Conservation (phyloP, 2,113 vertebrate species). For the Anolis sagrei region DNA sequence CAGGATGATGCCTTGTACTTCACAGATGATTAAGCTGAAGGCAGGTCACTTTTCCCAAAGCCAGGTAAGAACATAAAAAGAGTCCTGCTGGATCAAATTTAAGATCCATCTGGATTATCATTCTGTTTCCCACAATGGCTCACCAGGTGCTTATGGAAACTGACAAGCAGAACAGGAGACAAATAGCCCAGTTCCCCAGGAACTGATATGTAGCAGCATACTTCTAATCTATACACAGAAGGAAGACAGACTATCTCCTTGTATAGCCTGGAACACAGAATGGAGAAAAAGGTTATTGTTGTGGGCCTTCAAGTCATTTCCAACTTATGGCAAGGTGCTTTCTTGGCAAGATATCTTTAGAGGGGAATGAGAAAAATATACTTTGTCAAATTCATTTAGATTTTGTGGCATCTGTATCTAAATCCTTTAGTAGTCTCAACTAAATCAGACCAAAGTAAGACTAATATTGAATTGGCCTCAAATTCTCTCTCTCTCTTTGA, state of each 20-base stretch:
- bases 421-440: too few species aligned
- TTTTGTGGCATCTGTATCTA: background rate
- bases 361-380: background rate
- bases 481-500: too few species aligned
- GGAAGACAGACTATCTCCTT: background rate
- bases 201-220: too few species aligned
- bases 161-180: too few species aligned
- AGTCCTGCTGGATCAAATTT: background rate
- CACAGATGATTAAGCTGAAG: background rate
- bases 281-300: background rate
- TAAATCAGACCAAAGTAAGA: too few species aligned
- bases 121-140: background rate
- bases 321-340: too few species aligned
- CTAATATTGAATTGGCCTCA: too few species aligned
- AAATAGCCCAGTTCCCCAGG: too few species aligned
- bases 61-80: background rate
- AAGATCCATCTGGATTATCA: background rate
- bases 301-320: background rate
- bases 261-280: background rate
- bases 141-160: too few species aligned
- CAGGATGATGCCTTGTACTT: background rate
- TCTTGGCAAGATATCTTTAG: too few species aligned
- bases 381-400: background rate
- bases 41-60: too few species aligned
- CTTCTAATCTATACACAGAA: background rate